Evolutionary conservation across 2,888 invertebrate genomes (phyloP).

Genomic region (Ormyrus thymus): DNA sequence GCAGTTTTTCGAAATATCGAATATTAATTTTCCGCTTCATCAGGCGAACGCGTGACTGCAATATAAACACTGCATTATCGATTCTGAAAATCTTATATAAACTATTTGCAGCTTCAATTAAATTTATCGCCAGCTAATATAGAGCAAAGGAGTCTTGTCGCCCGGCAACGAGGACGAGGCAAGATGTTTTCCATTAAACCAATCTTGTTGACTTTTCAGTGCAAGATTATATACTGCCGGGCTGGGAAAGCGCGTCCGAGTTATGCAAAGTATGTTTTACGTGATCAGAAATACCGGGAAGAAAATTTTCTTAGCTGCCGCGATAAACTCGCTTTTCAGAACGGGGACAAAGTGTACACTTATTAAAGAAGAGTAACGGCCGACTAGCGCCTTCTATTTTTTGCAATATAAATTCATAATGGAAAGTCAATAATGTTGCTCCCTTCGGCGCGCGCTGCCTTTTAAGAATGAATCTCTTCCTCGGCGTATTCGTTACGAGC

Average conservation of each 20-base stretch:
- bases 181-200: conserved; percentile 31
- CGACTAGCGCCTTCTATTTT: neutral
- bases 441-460: neutral
- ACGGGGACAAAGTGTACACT: conserved; percentile 41
- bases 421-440: conserved; percentile 43
- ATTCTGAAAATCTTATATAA: too few species aligned
- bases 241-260: neutral
- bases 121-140: neutral
- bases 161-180: neutral
- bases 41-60: too few species aligned
- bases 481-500: neutral
- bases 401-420: conserved; percentile 31
- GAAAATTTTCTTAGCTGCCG: conserved; percentile 38
- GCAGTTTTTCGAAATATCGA: too few species aligned
- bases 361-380: conserved; percentile 48
- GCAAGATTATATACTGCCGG: neutral
- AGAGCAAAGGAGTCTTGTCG: neutral
- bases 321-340: conserved; percentile 21
- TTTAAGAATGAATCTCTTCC: conserved; percentile 14
- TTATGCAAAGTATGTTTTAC: conserved; percentile 53
- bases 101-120: neutral
- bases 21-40: too few species aligned
- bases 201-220: conserved; percentile 31
- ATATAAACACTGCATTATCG: too few species aligned
- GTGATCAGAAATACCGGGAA: conserved; percentile 51